These are phyloP conservation scores for Polyploca ridens DNA, from an alignment of 2,888 invertebrate genomes.

Conservation along the genomic window DNA sequence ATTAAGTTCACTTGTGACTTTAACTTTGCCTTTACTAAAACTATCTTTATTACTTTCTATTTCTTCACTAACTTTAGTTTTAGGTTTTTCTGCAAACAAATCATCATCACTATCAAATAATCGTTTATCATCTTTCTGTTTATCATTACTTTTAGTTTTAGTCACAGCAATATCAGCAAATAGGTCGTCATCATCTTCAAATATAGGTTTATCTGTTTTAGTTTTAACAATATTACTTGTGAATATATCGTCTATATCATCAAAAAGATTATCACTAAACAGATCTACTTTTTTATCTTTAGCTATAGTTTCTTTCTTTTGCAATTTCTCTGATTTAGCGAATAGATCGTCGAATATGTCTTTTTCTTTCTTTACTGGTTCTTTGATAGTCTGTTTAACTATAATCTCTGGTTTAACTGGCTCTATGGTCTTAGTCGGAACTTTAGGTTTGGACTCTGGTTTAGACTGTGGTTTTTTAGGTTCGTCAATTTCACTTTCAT, in stretches of 20 bases:
- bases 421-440: neutral
- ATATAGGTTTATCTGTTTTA: conserved; percentile 55
- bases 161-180: conserved; percentile 59
- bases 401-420: neutral
- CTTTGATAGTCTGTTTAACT: conserved; percentile 13
- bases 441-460: conserved; percentile 22
- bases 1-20: neutral
- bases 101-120: conserved; percentile 63
- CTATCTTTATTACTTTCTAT: conserved; percentile 17
- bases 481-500: conserved; percentile 46
- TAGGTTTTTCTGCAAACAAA: conserved; percentile 47
- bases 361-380: conserved; percentile 43
- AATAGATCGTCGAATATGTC: conserved; percentile 71
- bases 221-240: conserved; percentile 55
- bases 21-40: neutral
- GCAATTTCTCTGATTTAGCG: conserved; percentile 51
- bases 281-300: conserved; percentile 24
- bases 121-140: conserved; percentile 28
- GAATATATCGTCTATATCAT: conserved; percentile 78
- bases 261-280: conserved; percentile 59
- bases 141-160: conserved; percentile 28
- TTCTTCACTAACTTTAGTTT: conserved; percentile 14
- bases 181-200: conserved; percentile 68
- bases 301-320: conserved; percentile 28
- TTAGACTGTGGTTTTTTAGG: conserved; percentile 21